Evolutionary conservation across 2,797 vertebrate species (phyloP).

Genomic region (Botia kubotai): DNA sequence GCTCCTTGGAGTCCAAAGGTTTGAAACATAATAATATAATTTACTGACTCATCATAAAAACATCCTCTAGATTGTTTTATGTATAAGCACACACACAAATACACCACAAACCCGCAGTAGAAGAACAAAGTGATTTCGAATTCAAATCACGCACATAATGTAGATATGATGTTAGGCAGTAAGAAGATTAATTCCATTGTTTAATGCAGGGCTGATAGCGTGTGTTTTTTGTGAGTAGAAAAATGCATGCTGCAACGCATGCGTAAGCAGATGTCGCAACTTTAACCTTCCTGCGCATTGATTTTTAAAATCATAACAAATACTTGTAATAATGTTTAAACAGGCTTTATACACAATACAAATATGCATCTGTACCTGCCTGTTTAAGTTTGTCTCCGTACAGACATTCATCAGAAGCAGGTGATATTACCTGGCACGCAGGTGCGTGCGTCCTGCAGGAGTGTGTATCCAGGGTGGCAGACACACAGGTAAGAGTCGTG

Average conservation of each 20-base stretch:
- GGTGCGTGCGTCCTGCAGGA: slow-evolving; percentile 84
- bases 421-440: slow-evolving; percentile 80
- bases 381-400: background rate
- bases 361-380: no score
- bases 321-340: background rate
- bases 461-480: slow-evolving; percentile 83
- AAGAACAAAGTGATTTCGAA: background rate
- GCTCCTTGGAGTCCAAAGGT: background rate
- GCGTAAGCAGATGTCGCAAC: background rate
- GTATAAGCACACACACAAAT: background rate
- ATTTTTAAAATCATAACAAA: background rate
- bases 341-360: no score
- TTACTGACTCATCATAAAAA: slow-evolving; percentile 29
- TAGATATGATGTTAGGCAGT: slow-evolving; percentile 14
- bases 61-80: background rate
- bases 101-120: background rate
- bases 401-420: background rate
- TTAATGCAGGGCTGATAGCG: slow-evolving; percentile 32
- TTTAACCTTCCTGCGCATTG: background rate
- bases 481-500: slow-evolving; percentile 86
- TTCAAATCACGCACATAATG: background rate
- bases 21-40: background rate
- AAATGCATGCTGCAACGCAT: background rate
- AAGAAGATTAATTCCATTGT: slow-evolving; percentile 28
- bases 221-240: slow-evolving; percentile 10